Conservation (phyloP, 2,888 invertebrate genomes). For the Achlya flavicornis region DNA sequence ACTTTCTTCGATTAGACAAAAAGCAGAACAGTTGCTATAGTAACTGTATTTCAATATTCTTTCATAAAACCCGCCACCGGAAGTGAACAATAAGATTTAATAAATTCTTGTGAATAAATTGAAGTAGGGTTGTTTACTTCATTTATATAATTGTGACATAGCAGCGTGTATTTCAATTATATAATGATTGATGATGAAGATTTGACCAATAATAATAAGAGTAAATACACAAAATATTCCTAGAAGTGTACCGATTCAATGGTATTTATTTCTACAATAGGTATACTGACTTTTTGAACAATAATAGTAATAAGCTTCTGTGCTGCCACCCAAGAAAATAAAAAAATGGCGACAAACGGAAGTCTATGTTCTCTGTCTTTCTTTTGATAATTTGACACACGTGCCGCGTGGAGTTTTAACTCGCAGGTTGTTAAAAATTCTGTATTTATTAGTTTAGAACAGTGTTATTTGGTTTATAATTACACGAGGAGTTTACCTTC, state of each 20-base stretch:
- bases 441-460: constrained; percentile 50
- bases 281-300: background rate
- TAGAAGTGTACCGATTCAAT: no score
- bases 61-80: constrained; percentile 33
- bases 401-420: constrained; percentile 83
- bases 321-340: constrained; percentile 58
- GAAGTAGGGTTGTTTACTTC: background rate
- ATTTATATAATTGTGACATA: background rate
- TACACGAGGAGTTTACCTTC: constrained; percentile 35
- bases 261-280: no score
- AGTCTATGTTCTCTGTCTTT: constrained; percentile 68
- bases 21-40: constrained; percentile 41
- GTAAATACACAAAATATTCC: no score
- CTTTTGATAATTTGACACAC: constrained; percentile 82
- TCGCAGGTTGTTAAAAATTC: constrained; percentile 75
- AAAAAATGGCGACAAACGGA: constrained; percentile 72
- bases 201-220: no score
- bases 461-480: constrained; percentile 46
- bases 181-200: no score
- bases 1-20: background rate
- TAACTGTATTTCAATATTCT: constrained; percentile 42
- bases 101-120: no score
- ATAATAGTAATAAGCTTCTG: constrained; percentile 15
- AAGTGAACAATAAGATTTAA: constrained; percentile 12
- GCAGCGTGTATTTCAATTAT: background rate